Base-by-base conservation (phyloP, 23 tunicate species). In the Phallusia fumigata region DNA sequence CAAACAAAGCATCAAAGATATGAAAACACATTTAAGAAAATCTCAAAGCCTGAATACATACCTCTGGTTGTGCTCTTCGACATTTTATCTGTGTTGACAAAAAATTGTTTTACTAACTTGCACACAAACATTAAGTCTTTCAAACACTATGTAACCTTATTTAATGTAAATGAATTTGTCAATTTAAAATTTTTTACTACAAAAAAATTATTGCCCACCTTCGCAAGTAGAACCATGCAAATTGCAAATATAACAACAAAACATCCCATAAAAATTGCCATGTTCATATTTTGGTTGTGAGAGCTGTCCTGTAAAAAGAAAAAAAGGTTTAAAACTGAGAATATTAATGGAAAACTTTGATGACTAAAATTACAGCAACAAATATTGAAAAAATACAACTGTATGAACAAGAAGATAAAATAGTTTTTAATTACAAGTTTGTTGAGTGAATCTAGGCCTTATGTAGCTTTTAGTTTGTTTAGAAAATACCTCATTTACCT, bases 231-330 rank as follows among this genome's bases (percentile, higher is more conserved):
- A 12, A 85, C 44, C 21, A 85, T 28, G 10, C 44, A 72, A 0
- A 85, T 35, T n/a, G 79, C 47, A 64, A 78, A 36, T 6, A 85
- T 50, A 11, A 85, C 77, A 47, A 85, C 74, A 26, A 85, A 85
- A 79, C 89, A 78, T 12, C 82, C 83, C 89, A 85, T 85, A 58
- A 85, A 85, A n/a, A 85, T 85, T 45, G 82, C 89, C 89, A 85
- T 85, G 79, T 79, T 79, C 33, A 85, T 40, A 30, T 76, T 78
- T 34, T 85, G 89, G 74, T 79, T 87, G 74, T 52, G 31, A 0
- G 76, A 47, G 47, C 47, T 44, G 31, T 87, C 85, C 90, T 81
- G 81, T 22, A 6, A 24, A 22, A 58, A 47, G 31, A 33, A 77
- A 12, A 77, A 65, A 30, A 65, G 10, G 47, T 40, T 40, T 40